These are phyloP conservation scores for Coturnix japonica DNA, from an alignment of 2,113 vertebrate genomes.

Conservation along the genomic window DNA sequence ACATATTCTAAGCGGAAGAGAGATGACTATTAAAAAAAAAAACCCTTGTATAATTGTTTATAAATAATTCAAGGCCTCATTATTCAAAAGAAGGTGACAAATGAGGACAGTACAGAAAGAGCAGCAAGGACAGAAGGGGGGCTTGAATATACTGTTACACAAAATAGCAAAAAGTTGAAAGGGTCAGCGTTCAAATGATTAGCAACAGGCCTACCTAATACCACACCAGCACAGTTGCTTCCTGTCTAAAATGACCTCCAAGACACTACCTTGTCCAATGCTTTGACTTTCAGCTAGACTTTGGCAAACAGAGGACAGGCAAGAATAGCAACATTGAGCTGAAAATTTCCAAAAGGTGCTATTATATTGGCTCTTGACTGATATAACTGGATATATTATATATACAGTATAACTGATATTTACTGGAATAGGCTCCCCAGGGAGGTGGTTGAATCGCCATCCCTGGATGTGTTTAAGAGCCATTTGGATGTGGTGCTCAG, in stretches of 20 bases:
- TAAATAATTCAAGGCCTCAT: background rate
- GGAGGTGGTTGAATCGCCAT: too few species aligned
- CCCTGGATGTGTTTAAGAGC: too few species aligned
- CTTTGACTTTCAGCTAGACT: background rate
- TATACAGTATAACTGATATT: too few species aligned
- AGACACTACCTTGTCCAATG: accelerated
- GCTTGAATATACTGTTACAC: background rate
- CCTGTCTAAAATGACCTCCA: background rate
- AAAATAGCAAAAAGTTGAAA: background rate
- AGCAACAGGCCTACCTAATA: background rate
- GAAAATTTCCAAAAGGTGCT: background rate
- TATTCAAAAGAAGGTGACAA: background rate
- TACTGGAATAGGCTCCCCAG: too few species aligned
- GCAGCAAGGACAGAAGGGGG: background rate
- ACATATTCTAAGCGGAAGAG: background rate
- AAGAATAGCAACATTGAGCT: background rate
- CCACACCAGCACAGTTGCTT: background rate
- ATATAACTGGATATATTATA: too few species aligned
- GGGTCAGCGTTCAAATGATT: background rate
- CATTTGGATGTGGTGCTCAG: too few species aligned
- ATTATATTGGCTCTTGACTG: background rate
- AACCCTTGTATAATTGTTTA: background rate
- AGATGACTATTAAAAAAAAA: background rate
- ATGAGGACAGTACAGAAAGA: background rate
- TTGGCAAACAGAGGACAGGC: background rate